Conservation (phyloP, 2,888 invertebrate genomes). For the Salpingus planirostris region DNA sequence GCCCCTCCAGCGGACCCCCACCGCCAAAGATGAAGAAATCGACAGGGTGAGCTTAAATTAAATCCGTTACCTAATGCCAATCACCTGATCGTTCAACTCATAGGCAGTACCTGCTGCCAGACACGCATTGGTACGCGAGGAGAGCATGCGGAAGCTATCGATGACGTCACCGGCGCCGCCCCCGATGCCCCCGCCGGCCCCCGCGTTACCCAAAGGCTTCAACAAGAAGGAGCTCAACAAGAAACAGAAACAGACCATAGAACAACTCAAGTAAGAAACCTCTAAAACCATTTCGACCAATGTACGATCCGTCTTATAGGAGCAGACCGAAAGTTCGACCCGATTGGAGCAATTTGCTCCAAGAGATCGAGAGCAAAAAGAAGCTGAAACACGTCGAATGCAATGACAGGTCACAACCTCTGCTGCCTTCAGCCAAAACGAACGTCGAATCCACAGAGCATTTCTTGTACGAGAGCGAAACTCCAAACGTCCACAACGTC, state of each 20-base stretch:
- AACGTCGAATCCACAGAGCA: constrained; percentile 42
- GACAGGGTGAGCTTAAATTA: constrained; percentile 23
- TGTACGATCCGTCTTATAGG: constrained; percentile 25
- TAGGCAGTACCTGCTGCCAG: constrained; percentile 33
- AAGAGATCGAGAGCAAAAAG: constrained; percentile 76
- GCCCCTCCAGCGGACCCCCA: constrained; percentile 17
- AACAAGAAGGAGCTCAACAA: constrained; percentile 45
- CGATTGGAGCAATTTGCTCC: constrained; percentile 86
- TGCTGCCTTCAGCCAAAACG: constrained; percentile 51
- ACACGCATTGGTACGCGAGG: constrained; percentile 34
- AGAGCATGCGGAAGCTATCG: constrained; percentile 33
- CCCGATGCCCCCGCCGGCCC: constrained; percentile 53
- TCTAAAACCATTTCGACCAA: neutral
- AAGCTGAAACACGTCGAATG: constrained; percentile 75
- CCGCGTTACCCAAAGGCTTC: constrained; percentile 54
- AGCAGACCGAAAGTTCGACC: constrained; percentile 71
- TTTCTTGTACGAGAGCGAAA: constrained; percentile 83
- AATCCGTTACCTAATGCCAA: neutral
- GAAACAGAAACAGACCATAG: constrained; percentile 57
- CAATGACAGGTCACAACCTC: constrained; percentile 64
- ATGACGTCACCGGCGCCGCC: constrained; percentile 31
- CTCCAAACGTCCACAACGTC: constrained; percentile 68
- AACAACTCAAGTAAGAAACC: constrained; percentile 52
- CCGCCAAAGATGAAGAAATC: constrained; percentile 23
- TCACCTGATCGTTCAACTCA: constrained; percentile 7